These are phyloP conservation scores for Drosophila kohkoa DNA, from an alignment of 1,140 invertebrate species.

Conservation along the genomic window DNA sequence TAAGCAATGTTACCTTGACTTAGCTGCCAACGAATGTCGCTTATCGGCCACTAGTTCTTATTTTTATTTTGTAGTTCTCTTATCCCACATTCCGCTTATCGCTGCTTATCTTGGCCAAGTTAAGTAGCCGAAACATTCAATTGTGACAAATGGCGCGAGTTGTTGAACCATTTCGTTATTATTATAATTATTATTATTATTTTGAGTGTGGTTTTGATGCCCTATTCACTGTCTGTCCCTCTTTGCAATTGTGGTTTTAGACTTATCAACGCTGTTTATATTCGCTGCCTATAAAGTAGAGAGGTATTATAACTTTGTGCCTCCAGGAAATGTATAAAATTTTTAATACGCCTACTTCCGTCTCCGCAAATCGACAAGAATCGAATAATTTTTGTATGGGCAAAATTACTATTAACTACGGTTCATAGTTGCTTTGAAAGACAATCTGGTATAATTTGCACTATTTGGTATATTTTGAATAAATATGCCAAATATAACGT, in stretches of 20 bases:
- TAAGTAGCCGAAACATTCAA: background rate
- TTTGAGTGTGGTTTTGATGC: conserved; percentile 12
- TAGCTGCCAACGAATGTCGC: background rate
- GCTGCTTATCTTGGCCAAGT: conserved; percentile 13
- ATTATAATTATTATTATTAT: background rate
- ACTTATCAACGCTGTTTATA: conserved; percentile 16
- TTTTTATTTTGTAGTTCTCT: background rate
- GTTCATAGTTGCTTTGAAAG: too few species aligned
- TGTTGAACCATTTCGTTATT: conserved; percentile 4
- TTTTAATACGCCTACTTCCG: too few species aligned
- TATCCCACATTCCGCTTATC: conserved; percentile 1
- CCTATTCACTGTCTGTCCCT: background rate
- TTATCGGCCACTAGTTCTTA: conserved; percentile 8
- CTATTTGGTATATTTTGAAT: too few species aligned
- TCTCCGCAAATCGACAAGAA: too few species aligned
- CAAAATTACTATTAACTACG: too few species aligned
- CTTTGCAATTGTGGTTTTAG: conserved; percentile 23
- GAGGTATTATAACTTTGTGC: too few species aligned
- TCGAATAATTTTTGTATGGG: too few species aligned
- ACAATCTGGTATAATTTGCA: too few species aligned
- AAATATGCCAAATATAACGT: too few species aligned
- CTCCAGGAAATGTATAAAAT: too few species aligned
- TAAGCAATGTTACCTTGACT: conserved; percentile 6
- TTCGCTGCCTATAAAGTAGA: too few species aligned
- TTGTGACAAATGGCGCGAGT: conserved; percentile 18